Evolutionary conservation across 2,888 invertebrate genomes (phyloP).

Genomic region (Carpatolechia fugitivella): DNA sequence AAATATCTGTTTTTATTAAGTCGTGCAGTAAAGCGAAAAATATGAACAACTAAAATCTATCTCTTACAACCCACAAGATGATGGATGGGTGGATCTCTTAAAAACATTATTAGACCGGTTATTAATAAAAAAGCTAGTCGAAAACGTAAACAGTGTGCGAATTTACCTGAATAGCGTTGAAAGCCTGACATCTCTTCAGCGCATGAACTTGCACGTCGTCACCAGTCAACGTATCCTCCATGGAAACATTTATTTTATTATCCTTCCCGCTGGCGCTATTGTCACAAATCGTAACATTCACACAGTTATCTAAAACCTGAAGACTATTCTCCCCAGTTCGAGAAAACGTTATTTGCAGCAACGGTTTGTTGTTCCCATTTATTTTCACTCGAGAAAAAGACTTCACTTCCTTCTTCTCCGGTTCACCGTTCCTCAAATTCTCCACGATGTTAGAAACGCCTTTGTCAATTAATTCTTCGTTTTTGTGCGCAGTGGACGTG

Average conservation of each 20-base stretch:
- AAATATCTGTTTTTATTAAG: no score
- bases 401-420: slow-evolving; percentile 43
- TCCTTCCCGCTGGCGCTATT: slow-evolving; percentile 30
- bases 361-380: slow-evolving; percentile 68
- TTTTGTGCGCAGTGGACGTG: slow-evolving; percentile 30
- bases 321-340: slow-evolving; percentile 63
- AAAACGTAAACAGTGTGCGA: no score
- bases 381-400: slow-evolving; percentile 68
- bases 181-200: slow-evolving; percentile 73
- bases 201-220: slow-evolving; percentile 57
- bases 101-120: no score
- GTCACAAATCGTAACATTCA: slow-evolving; percentile 66
- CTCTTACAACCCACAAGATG: no score
- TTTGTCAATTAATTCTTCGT: slow-evolving; percentile 54
- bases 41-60: no score
- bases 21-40: no score
- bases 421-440: slow-evolving; percentile 40
- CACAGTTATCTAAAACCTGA: slow-evolving; percentile 66
- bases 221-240: slow-evolving; percentile 47
- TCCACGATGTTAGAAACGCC: slow-evolving; percentile 62
- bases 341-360: slow-evolving; percentile 64
- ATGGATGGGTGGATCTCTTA: no score
- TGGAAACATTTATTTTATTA: slow-evolving; percentile 47
- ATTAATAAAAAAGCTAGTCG: no score
- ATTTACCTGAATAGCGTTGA: slow-evolving; percentile 72